phyloP scores from a whole-genome alignment of 2,113 vertebrate species.

The Morone chrysops region DNA sequence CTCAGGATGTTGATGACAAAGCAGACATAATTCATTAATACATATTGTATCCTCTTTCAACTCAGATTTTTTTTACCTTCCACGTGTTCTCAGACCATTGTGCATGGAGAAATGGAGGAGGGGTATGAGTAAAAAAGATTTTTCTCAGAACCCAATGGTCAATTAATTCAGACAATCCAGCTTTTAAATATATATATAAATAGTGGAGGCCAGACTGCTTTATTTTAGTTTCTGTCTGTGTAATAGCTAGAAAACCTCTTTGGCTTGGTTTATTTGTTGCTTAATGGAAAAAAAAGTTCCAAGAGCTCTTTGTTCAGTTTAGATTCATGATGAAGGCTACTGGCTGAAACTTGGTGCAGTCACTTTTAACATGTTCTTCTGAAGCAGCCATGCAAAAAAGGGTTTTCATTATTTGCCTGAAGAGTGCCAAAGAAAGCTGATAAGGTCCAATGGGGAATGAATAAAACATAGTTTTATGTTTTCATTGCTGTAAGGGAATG shows the following conservation, averaged over 20 bases:
- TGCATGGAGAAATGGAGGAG: neutral
- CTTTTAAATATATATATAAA: conserved; percentile 28
- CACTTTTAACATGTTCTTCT: neutral
- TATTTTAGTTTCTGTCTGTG: conserved; percentile 12
- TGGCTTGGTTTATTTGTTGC: conserved; percentile 42
- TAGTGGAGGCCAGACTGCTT: neutral
- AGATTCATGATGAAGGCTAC: conserved; percentile 2
- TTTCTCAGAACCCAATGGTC: conserved; percentile 34
- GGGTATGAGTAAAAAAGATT: neutral
- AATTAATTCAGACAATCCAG: conserved; percentile 48
- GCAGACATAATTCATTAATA: conserved; percentile 54
- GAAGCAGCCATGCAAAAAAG: conserved; percentile 13
- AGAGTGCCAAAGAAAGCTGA: neutral
- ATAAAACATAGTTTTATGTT: neutral
- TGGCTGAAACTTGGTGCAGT: neutral
- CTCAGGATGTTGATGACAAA: conserved; percentile 55
- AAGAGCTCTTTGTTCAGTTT: conserved; percentile 29
- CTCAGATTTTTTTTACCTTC: neutral
- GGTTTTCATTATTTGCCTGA: neutral
- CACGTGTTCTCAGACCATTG: neutral
- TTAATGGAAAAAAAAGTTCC: conserved; percentile 19
- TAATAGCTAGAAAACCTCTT: conserved; percentile 28
- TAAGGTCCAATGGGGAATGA: neutral
- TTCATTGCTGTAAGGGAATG: neutral
- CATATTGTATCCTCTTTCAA: conserved; percentile 7